A percentile compares a stretch with the other conserved stretches of the same genome.
phyloP scores from a whole-genome alignment of 2,797 vertebrate genomes.

The Enteromius radiatus region DNA sequence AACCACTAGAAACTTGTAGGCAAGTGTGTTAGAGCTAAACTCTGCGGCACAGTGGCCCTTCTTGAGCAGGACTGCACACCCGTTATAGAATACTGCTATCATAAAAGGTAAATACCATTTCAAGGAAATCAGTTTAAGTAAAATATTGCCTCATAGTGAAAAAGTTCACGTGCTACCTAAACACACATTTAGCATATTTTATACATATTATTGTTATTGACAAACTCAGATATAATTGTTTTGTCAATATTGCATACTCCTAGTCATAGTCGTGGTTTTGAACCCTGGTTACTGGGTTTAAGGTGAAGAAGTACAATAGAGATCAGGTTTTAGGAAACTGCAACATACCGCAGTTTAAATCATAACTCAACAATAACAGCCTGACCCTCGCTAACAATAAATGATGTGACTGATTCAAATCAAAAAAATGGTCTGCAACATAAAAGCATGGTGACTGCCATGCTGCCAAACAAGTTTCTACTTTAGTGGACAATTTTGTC shows the following conservation, averaged over 20 bases:
- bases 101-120: too few relatives aligned
- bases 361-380: background rate
- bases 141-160: background rate
- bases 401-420: background rate
- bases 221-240: too few relatives aligned
- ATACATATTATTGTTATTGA: background rate
- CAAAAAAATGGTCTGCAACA: background rate
- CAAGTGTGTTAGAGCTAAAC: background rate
- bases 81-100: background rate
- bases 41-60: background rate
- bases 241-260: background rate
- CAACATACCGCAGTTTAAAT: background rate
- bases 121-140: background rate
- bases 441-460: conserved; percentile 7
- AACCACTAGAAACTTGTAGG: background rate
- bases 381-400: conserved; percentile 8
- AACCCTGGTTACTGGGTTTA: background rate
- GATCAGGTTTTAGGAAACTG: background rate
- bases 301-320: background rate
- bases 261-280: background rate
- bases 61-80: background rate
- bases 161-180: background rate
- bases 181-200: background rate
- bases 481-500: background rate
- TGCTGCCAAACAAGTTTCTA: background rate